Evolutionary conservation across 2,888 invertebrate species (phyloP).

Genomic region (Endotricha flammealis): DNA sequence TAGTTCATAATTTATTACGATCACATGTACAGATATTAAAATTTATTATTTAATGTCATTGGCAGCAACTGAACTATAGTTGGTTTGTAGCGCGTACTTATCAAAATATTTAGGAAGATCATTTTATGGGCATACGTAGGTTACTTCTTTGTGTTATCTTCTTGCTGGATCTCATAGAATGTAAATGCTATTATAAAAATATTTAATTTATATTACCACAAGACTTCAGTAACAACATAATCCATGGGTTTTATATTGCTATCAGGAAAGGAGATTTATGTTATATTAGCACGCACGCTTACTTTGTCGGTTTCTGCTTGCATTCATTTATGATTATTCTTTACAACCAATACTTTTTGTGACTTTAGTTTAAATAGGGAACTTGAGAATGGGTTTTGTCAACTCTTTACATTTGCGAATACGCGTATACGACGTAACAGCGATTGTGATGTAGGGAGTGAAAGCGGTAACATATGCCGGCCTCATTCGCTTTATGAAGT

Average conservation of each 20-base stretch:
- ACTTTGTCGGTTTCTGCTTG: constrained; percentile 15
- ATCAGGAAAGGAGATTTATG: constrained; percentile 21
- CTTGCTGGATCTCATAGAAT: too few species aligned
- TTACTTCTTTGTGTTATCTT: too few species aligned
- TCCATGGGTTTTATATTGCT: constrained; percentile 16
- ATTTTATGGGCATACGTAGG: too few species aligned
- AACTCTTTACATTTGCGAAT: constrained; percentile 7
- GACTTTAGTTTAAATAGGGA: too few species aligned
- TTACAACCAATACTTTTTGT: constrained; percentile 1
- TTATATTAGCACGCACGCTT: constrained; percentile 18
- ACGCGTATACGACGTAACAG: constrained; percentile 38
- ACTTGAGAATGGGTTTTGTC: constrained; percentile 9
- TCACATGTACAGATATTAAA: neutral
- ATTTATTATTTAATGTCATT: too few species aligned
- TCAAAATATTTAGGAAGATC: neutral
- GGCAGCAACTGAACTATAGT: neutral
- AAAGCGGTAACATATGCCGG: constrained; percentile 73
- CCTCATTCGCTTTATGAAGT: constrained; percentile 70
- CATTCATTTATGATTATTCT: constrained; percentile 9
- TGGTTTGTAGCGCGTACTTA: neutral
- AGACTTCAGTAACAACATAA: constrained; percentile 2
- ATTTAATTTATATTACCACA: neutral
- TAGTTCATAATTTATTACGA: neutral
- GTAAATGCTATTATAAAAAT: too few species aligned
- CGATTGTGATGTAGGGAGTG: constrained; percentile 68